phyloP scores from a whole-genome alignment of 2,888 invertebrate genomes.

The Noctuana brunneofusca region DNA sequence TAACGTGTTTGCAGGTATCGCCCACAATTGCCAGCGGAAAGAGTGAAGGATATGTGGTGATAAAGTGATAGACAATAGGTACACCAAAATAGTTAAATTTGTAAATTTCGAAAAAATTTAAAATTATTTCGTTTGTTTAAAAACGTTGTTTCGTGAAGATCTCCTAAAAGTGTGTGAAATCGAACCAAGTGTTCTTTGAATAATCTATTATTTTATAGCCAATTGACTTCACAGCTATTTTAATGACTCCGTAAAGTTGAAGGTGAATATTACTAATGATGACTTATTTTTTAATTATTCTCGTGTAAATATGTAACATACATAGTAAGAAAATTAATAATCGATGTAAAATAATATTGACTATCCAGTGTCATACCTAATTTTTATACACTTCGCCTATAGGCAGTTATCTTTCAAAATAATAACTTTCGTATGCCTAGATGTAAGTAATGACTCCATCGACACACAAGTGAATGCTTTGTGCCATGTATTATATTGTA shows the following conservation, averaged over 20 bases:
- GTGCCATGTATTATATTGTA: constrained; percentile 63
- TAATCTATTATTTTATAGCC: not conserved
- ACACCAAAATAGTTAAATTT: constrained; percentile 42
- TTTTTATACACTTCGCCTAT: constrained; percentile 34
- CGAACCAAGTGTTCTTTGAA: not conserved
- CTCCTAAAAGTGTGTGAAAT: constrained; percentile 30
- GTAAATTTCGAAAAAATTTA: constrained; percentile 26
- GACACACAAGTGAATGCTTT: constrained; percentile 76
- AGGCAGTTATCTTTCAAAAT: constrained; percentile 32
- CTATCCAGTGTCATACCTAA: constrained; percentile 71
- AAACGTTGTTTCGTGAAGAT: constrained; percentile 12
- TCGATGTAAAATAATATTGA: constrained; percentile 29
- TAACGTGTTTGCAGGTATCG: constrained; percentile 64
- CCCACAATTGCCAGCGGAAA: constrained; percentile 74
- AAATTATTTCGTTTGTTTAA: constrained; percentile 25
- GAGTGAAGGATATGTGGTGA: constrained; percentile 84
- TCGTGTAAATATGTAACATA: constrained; percentile 74
- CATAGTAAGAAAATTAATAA: constrained; percentile 17
- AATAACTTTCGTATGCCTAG: constrained; percentile 27
- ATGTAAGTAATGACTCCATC: constrained; percentile 43
- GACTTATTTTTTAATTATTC: not conserved
- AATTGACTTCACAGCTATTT: not conserved
- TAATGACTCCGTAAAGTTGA: not conserved
- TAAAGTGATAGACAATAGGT: constrained; percentile 35
- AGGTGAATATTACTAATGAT: not conserved